These are phyloP conservation scores for Heloderma charlesbogerti DNA, from an alignment of 2,113 vertebrate genomes.

Conservation along the genomic window DNA sequence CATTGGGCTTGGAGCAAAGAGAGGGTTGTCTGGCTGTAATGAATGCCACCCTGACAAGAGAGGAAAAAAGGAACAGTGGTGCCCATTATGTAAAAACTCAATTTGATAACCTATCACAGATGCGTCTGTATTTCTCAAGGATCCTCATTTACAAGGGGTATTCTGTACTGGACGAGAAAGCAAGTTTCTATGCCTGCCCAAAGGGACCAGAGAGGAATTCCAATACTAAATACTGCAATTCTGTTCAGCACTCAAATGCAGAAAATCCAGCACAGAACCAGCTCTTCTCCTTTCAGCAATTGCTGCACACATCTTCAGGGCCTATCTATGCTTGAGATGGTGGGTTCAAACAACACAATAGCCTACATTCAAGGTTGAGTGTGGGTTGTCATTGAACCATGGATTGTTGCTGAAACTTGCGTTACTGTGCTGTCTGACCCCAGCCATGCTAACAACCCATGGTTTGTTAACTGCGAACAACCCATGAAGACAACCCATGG, in stretches of 20 bases:
- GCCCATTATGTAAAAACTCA: not conserved
- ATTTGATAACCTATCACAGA: not conserved
- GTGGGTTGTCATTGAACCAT: too few relatives aligned
- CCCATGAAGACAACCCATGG: too few relatives aligned
- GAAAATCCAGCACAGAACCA: not conserved
- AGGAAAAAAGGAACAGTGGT: not conserved
- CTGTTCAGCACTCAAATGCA: too few relatives aligned
- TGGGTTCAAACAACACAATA: too few relatives aligned
- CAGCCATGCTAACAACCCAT: too few relatives aligned
- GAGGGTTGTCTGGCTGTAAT: constrained; percentile 83
- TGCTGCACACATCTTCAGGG: not conserved
- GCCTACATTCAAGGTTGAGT: too few relatives aligned
- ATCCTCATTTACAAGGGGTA: not conserved
- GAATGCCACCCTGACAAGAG: constrained; percentile 86
- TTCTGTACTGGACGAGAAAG: not conserved
- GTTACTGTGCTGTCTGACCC: too few relatives aligned
- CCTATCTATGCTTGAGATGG: not conserved
- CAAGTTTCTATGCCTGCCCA: not conserved
- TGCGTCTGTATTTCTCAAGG: not conserved
- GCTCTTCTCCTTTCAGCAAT: not conserved
- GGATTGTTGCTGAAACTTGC: too few relatives aligned
- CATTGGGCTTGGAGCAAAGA: constrained; percentile 83
- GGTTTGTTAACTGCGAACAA: too few relatives aligned
- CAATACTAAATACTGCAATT: too few relatives aligned
- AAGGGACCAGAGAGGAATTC: not conserved